Base-by-base conservation (phyloP, 2,797 vertebrate species). In the Micromesistius poutassou region DNA sequence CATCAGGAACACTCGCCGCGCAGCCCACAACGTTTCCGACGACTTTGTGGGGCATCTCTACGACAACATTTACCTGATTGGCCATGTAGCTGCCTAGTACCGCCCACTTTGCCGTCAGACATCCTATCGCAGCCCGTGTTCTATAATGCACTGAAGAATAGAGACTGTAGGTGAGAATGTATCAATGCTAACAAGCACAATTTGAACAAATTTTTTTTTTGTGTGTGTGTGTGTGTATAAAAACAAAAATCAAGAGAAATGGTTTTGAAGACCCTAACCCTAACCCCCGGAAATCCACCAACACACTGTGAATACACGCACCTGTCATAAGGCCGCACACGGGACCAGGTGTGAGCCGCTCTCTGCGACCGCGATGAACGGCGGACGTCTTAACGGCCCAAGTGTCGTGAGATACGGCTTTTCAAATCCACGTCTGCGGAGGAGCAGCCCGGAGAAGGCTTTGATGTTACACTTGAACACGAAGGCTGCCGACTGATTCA, bases 1-100 rank as follows among this genome's bases (percentile, higher is more conserved):
- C 88, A 99, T 99, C 90, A 95, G 98, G 88, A 99, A 99, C 85
- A 99, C 98, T 0, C 95, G 98, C 5, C 94, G 96, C 25, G 98
- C 98, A 33, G 97, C 98, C n/a, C 96, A 97, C 81, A 98, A 98
- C 78, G 97, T 99, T 88, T 98, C 97, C 30, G 97, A 99, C 90
- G 98, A 99, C 93, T 99, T 98, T 83, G 98, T 99, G 81, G 98
- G 98, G 78, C 98, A 99, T 85, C 97, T 99, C 82, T 99, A 99
- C 81, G 98, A 99, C 95, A 99, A 99, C 93, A 99, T 99, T 85
- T 99, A 99, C 95, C 95, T 99, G 92, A 96, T 99, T 77, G 98
- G 98, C 92, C 98, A 99, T 0, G 98, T 99, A 91, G 98, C 97
- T 85, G 97, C 96, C 19, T 99, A 95, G 93, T 82, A 73, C 80